phyloP scores from a whole-genome alignment of 2,113 vertebrate species.

The Rhineura floridana region DNA sequence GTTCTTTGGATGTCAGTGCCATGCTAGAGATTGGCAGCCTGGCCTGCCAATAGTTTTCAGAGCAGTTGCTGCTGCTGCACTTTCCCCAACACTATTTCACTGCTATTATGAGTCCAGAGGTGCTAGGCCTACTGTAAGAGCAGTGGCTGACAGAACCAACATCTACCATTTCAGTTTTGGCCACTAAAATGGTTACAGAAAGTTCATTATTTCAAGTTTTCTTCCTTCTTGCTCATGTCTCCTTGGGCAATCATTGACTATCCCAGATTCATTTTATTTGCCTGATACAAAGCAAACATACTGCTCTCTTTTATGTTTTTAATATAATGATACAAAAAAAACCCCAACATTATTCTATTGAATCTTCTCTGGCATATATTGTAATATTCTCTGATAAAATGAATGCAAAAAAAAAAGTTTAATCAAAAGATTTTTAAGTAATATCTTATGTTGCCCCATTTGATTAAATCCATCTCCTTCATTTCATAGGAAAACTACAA shows the following conservation, averaged over 20 bases:
- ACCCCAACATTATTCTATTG: conserved; percentile 37
- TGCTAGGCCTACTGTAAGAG: neutral
- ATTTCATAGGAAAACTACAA: conserved; percentile 49
- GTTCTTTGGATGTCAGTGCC: neutral
- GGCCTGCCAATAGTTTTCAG: neutral
- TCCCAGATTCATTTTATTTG: conserved; percentile 31
- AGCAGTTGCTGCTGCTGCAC: neutral
- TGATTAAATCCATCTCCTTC: conserved; percentile 48
- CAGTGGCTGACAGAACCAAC: neutral
- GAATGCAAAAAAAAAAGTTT: conserved; percentile 46
- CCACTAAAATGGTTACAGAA: neutral
- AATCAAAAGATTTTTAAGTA: conserved; percentile 54
- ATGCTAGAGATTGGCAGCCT: neutral
- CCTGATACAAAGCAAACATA: conserved; percentile 1
- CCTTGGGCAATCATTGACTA: neutral
- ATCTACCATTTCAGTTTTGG: neutral
- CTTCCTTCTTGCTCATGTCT: neutral
- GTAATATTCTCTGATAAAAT: conserved; percentile 32
- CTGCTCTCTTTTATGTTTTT: conserved; percentile 33
- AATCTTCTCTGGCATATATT: conserved; percentile 42
- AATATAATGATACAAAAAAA: conserved; percentile 36
- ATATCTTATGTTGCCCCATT: conserved; percentile 49
- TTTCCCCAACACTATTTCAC: neutral
- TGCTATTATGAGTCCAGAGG: neutral
- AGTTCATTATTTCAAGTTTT: neutral